Percentiles rank a stretch among this genome's conserved stretches.
Evolutionary conservation across 2,113 vertebrate species (phyloP).

Genomic region (Lagenorhynchus albirostris): DNA sequence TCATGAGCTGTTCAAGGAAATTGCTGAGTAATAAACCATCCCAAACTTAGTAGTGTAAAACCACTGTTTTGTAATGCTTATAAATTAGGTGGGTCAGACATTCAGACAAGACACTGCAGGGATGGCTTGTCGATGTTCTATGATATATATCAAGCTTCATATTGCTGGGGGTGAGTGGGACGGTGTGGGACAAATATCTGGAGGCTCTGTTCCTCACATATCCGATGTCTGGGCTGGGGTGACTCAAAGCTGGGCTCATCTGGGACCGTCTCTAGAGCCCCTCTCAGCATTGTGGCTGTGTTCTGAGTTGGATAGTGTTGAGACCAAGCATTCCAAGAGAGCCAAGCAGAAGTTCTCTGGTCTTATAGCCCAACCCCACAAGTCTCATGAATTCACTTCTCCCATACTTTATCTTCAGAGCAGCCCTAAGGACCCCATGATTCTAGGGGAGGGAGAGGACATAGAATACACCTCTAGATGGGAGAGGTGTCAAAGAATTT

Average conservation of each 20-base stretch:
- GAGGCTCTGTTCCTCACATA: neutral
- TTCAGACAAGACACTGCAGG: neutral
- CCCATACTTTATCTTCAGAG: neutral
- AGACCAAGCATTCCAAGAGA: neutral
- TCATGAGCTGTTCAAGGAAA: neutral
- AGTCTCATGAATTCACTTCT: neutral
- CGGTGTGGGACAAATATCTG: neutral
- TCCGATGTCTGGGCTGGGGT: neutral
- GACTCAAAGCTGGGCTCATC: neutral
- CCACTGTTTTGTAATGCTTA: neutral
- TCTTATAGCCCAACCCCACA: neutral
- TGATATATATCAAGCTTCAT: neutral
- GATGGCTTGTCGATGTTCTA: neutral
- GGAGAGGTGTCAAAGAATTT: neutral
- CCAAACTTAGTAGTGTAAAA: neutral
- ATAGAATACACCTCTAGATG: neutral
- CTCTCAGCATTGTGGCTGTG: neutral
- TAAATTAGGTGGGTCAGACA: neutral
- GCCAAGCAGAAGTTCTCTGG: neutral
- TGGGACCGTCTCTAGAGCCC: neutral
- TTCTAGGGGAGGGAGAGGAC: neutral
- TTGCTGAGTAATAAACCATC: neutral
- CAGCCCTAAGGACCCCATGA: neutral
- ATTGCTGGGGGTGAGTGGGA: neutral
- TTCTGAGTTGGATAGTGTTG: neutral